Evolutionary conservation across 2,888 invertebrate species (phyloP).

Genomic region (Anodontia alba): DNA sequence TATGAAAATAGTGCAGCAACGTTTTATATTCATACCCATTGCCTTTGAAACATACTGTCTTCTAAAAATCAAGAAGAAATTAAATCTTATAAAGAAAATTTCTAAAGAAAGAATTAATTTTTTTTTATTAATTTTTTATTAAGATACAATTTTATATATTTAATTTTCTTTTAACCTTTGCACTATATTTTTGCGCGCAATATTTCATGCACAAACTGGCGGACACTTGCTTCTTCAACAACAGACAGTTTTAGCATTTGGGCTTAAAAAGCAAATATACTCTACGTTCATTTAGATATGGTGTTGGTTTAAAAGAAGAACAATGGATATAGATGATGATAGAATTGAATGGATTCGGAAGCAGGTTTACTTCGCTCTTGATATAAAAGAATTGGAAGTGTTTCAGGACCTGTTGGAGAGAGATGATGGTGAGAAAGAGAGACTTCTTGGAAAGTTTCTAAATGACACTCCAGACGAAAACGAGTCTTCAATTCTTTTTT

Average conservation of each 20-base stretch:
- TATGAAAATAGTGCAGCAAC: neutral
- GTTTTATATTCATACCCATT: neutral
- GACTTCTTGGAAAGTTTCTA: constrained; percentile 83
- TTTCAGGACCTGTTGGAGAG: constrained; percentile 84
- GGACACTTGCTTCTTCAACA: neutral
- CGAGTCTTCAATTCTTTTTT: constrained; percentile 83
- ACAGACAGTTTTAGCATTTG: neutral
- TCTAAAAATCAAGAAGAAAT: too few relatives aligned
- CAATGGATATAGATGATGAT: constrained; percentile 83
- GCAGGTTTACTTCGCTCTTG: constrained; percentile 80
- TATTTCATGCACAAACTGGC: neutral
- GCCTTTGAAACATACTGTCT: too few relatives aligned
- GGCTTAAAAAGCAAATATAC: neutral
- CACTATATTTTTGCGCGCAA: too few relatives aligned
- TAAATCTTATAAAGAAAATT: too few relatives aligned
- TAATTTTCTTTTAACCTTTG: too few relatives aligned
- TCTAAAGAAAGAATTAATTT: too few relatives aligned
- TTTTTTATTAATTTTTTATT: too few relatives aligned
- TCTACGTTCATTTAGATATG: neutral
- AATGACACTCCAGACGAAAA: constrained; percentile 84
- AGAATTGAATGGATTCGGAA: constrained; percentile 84
- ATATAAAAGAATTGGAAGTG: constrained; percentile 79
- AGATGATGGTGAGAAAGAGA: constrained; percentile 83
- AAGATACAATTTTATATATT: too few relatives aligned
- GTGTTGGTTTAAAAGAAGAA: neutral